These are phyloP conservation scores for Myrmophylax atrothorax DNA, from an alignment of 2,113 vertebrate genomes.

Conservation along the genomic window DNA sequence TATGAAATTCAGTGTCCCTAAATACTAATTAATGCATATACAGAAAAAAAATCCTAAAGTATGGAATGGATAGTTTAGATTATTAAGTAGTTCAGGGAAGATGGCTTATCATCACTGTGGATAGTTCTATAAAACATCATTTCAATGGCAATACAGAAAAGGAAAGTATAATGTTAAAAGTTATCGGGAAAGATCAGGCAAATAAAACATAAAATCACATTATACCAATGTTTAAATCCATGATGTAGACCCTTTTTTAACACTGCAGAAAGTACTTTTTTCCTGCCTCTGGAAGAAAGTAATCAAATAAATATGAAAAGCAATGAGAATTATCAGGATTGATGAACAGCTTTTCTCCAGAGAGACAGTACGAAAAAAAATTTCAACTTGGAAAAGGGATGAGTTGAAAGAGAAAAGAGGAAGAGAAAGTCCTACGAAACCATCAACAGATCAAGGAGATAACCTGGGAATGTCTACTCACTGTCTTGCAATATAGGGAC, in stretches of 20 bases:
- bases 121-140: background rate
- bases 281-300: background rate
- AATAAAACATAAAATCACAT: background rate
- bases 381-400: background rate
- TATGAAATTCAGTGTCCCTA: background rate
- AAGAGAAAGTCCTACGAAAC: background rate
- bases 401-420: background rate
- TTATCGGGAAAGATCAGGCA: background rate
- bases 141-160: background rate
- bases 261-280: background rate
- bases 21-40: background rate
- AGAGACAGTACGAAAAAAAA: background rate
- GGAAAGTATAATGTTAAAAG: background rate
- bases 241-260: background rate
- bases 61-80: background rate
- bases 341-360: background rate
- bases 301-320: background rate
- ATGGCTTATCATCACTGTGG: background rate
- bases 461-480: background rate
- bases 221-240: background rate
- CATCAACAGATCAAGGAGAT: background rate
- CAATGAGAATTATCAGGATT: background rate
- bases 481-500: background rate
- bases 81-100: background rate
- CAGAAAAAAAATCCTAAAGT: background rate